Base-by-base conservation (phyloP, 1,140 invertebrate genomes). In the Bradynema listronoti region DNA sequence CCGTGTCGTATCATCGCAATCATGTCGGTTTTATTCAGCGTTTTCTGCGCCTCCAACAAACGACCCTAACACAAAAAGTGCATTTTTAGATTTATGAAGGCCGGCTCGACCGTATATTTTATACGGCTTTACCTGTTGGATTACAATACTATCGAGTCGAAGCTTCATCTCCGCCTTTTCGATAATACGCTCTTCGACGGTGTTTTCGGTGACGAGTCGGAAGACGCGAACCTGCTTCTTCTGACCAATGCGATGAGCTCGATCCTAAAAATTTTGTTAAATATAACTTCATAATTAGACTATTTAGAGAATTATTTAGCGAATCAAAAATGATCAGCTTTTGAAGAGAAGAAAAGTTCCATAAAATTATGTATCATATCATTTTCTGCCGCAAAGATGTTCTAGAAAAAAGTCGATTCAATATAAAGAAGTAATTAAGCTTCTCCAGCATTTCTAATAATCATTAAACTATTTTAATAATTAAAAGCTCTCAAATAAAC, bases 171-270 rank as follows among this genome's bases (percentile, higher is more conserved):
- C 95, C 0, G 95, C 95, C 39, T 90, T 83, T 80, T 98, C 94
- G 2, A 99, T 91, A 66, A 99, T 97, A 79, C 97, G 89, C 78
- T 99, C 95, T 80, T 99, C 95, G 0, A 99, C 92, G 0, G 94
- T 97, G 73, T 98, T 96, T 71, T 99, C 95, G 0, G 93, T 97
- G 24, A 99, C 94, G 22, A 98, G 86, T 46, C 93, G 83, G 77
- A 89, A 89, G 7, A 91, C 88, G 58, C 85, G 82, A 1, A 95
- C 92, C 80, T 94, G 90, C 79, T 99, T 99, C 78, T 86, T 87
- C 77, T 99, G 95, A 22, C 95, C 95, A 79, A 99, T 99, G 81
- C 95, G 86, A 86, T 99, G 95, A 42, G 95, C 95, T 72, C 95
- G 84, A 81, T 99, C 95, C 84, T 84, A 67, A 11, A 73, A 56